phyloP scores from a whole-genome alignment of 2,888 invertebrate species.

The Ectemnius continuus region DNA sequence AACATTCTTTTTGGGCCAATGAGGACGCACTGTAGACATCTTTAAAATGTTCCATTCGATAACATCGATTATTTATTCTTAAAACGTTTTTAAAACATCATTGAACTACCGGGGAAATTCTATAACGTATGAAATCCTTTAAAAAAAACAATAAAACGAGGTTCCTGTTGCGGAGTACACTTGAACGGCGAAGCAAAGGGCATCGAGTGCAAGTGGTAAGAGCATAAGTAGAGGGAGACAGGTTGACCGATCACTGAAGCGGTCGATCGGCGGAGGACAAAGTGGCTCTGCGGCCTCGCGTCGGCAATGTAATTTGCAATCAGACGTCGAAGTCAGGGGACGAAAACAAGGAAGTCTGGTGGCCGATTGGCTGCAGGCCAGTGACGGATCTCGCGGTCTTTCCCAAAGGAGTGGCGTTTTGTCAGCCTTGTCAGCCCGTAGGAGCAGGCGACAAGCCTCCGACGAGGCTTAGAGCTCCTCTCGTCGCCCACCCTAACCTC shows the following conservation, averaged over 20 bases:
- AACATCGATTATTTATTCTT: no score
- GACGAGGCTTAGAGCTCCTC: conserved; percentile 39
- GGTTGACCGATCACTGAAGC: conserved; percentile 15
- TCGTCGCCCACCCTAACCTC: conserved; percentile 8
- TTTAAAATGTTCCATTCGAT: no score
- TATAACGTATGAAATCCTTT: no score
- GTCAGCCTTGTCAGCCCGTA: conserved; percentile 52
- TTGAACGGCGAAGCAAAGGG: no score
- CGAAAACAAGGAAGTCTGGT: conserved; percentile 53
- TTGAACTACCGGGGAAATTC: no score
- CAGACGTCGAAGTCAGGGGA: conserved; percentile 49
- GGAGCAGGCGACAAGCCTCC: conserved; percentile 25
- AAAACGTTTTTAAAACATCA: no score
- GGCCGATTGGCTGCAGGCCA: conserved; percentile 57
- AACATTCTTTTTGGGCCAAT: no score
- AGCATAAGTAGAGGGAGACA: conserved; percentile 9
- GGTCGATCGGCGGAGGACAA: conserved; percentile 5
- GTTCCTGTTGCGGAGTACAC: no score
- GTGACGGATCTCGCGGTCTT: conserved; percentile 58
- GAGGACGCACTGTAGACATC: no score
- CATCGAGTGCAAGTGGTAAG: no score
- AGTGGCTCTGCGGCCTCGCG: conserved; percentile 17
- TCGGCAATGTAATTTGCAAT: conserved; percentile 60
- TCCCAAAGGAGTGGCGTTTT: conserved; percentile 49
- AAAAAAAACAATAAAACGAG: no score